phyloP scores from a whole-genome alignment of 2,113 vertebrate genomes.

The Vimba vimba region DNA sequence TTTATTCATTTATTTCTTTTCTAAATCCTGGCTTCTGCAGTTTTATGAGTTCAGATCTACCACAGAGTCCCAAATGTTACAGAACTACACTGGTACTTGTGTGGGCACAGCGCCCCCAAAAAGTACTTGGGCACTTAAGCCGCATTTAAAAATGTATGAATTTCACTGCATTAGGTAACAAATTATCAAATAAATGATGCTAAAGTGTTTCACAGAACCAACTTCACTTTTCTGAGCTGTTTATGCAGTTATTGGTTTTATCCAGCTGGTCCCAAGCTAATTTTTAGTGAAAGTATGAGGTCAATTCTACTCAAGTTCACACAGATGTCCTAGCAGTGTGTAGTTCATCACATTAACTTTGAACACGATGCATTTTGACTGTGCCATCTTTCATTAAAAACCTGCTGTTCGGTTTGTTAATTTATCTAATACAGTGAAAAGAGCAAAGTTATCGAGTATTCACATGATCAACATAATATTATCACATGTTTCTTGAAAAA shows the following conservation, averaged over 20 bases:
- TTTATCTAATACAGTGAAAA: constrained; percentile 1
- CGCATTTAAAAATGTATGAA: not conserved
- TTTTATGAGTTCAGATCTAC: constrained; percentile 27
- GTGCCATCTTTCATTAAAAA: not conserved
- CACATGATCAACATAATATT: not conserved
- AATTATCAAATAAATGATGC: constrained; percentile 2
- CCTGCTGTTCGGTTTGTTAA: not conserved
- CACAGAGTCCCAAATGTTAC: not conserved
- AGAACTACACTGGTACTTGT: not conserved
- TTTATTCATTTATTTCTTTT: not conserved
- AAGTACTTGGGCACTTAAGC: not conserved
- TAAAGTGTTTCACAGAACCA: not conserved
- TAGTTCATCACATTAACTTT: not conserved
- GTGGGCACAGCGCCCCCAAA: not conserved
- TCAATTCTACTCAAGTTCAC: not conserved
- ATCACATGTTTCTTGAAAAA: constrained; percentile 60
- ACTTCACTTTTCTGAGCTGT: no score
- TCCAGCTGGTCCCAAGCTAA: not conserved
- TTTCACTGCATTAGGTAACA: not conserved
- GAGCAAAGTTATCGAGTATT: not conserved
- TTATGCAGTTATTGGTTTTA: not conserved
- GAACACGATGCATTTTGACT: not conserved
- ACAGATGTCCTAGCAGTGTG: not conserved
- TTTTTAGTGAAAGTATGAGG: not conserved
- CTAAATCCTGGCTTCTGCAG: constrained; percentile 22